Evolutionary conservation across 2,113 vertebrate species (phyloP).

Genomic region (Martes martes): DNA sequence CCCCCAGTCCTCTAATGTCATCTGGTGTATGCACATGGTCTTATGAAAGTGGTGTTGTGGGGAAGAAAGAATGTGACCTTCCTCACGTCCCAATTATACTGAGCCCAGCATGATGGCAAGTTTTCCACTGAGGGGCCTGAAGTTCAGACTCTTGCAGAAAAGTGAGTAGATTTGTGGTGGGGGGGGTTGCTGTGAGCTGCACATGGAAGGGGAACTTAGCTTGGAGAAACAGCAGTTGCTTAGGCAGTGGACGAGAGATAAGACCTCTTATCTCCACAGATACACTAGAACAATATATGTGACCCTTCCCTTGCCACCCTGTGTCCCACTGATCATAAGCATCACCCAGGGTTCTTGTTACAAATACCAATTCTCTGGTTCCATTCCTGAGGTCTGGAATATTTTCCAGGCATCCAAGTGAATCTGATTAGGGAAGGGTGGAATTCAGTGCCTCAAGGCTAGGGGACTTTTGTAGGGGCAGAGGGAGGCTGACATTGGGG

Average conservation of each 20-base stretch:
- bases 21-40: not conserved
- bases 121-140: not conserved
- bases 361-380: not conserved
- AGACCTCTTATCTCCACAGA: not conserved
- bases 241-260: not conserved
- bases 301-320: too few relatives aligned
- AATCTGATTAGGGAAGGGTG: not conserved
- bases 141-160: not conserved
- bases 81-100: accelerated
- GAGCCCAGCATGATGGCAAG: not conserved
- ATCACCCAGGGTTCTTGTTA: not conserved
- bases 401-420: not conserved
- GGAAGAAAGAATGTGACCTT: not conserved
- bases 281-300: accelerated
- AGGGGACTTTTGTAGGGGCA: too few relatives aligned
- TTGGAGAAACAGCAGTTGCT: not conserved
- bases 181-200: not conserved
- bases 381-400: not conserved
- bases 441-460: not conserved
- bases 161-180: not conserved
- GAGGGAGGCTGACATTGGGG: not conserved
- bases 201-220: not conserved
- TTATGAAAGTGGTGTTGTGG: not conserved
- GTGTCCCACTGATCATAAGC: not conserved
- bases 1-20: not conserved